Base-by-base conservation (phyloP, 2,797 vertebrate genomes). In the Rhinatrema bivittatum region DNA sequence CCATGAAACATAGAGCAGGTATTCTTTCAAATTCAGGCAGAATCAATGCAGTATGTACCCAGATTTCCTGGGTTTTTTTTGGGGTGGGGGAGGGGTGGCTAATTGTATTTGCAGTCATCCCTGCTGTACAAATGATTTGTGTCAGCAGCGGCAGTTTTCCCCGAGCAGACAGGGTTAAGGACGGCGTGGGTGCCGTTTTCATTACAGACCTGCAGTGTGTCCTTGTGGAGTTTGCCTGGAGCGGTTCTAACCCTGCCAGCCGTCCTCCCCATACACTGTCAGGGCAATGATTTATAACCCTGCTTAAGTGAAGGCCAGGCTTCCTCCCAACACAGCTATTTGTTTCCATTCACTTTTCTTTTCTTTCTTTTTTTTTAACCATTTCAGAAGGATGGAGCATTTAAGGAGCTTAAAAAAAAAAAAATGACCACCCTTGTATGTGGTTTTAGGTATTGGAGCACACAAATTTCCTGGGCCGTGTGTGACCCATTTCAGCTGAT, bases 221-320 rank as follows among this genome's bases (percentile, higher is more conserved):
- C 60, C 56, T 64, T 56, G 54, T 14, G 47, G 50, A 65, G 43
- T 50, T 60, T 26, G 51, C 66, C 64, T 40, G 42, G 40, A 68
- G 68, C 57, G 19, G 21, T 29, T 34, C 49, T 48, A 27, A 46
- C 35, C 41, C 46, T 54, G 52, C 42, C 55, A 55, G 49, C 40
- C 52, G 42, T 32, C 63, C 44, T 62, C 60, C 46, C 31, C 54
- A 49, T 52, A 62, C 59, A 39, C 40, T 71, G 82, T 87, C 86
- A 88, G 60, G 50, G 48, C 39, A 19, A 50, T 89, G 87, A 91
- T 91, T 88, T 90, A 90, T 88, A 74, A 70, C 68, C 85, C 82
- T 85, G 86, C 86, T 90, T 87, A 88, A 85, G 79, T 66, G 82
- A 87, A 91, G 87, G 86, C 87, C 84, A 62, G 78, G 76, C 76